Conservation (phyloP, 2,888 invertebrate genomes). For the Antitype chi region DNA sequence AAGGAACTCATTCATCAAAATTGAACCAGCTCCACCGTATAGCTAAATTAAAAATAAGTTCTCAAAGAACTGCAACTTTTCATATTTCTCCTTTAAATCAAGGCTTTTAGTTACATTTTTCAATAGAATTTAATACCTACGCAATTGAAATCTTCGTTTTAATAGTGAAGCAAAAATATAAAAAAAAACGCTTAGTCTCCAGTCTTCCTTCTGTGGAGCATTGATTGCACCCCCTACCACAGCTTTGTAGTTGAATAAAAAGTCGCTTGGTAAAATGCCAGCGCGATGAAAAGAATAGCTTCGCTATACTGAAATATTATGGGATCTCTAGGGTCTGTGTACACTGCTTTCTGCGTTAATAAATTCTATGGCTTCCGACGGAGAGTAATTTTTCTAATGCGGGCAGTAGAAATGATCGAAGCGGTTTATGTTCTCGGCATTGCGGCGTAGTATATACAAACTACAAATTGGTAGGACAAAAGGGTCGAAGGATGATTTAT, state of each 20-base stretch:
- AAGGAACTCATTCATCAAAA: slow-evolving; percentile 53
- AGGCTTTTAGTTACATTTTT: slow-evolving; percentile 63
- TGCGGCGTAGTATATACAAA: slow-evolving; percentile 5
- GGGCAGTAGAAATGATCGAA: slow-evolving; percentile 22
- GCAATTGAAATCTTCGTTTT: slow-evolving; percentile 79
- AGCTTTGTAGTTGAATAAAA: slow-evolving; percentile 86
- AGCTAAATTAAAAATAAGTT: slow-evolving; percentile 44
- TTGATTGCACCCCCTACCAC: slow-evolving; percentile 85
- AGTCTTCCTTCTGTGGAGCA: slow-evolving; percentile 82
- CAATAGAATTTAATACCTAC: slow-evolving; percentile 74
- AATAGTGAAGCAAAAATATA: slow-evolving; percentile 79
- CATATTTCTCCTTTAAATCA: slow-evolving; percentile 40
- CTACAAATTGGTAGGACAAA: slow-evolving; percentile 47
- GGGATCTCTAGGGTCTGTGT: slow-evolving; percentile 73
- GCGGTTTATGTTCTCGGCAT: slow-evolving; percentile 15
- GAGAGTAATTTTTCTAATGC: slow-evolving; percentile 51
- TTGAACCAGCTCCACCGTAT: slow-evolving; percentile 24
- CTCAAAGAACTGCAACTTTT: slow-evolving; percentile 43
- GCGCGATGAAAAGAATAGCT: slow-evolving; percentile 84
- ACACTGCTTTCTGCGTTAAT: slow-evolving; percentile 67
- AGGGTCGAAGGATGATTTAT: slow-evolving; percentile 52
- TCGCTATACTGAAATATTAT: slow-evolving; percentile 81
- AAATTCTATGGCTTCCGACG: slow-evolving; percentile 49
- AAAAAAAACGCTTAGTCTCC: slow-evolving; percentile 75
- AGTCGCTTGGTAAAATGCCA: slow-evolving; percentile 88